Conservation (phyloP, 92 coral and sea anemone species). For the Desmophyllum pertusum region DNA sequence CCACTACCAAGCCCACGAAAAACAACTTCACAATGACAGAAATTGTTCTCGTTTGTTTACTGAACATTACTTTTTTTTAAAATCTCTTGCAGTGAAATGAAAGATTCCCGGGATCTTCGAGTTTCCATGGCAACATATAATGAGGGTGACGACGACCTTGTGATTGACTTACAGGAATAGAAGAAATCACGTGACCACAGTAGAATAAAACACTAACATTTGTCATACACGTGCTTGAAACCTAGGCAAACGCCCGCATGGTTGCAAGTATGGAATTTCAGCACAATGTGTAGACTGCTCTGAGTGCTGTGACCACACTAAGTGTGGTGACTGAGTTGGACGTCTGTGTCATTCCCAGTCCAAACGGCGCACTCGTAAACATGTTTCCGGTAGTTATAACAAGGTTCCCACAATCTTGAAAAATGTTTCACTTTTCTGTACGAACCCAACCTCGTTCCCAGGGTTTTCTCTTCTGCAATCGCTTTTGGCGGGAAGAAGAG, state of each 20-base stretch:
- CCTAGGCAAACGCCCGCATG: too few species aligned
- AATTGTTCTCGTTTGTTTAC: background rate
- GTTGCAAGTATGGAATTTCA: too few species aligned
- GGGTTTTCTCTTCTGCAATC: too few species aligned
- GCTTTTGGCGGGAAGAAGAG: too few species aligned
- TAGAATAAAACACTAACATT: background rate
- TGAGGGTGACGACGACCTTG: conserved; percentile 97
- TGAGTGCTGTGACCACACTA: too few species aligned
- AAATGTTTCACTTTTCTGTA: too few species aligned
- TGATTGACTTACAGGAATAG: conserved; percentile 91
- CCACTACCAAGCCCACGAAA: too few species aligned
- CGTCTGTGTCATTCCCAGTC: background rate
- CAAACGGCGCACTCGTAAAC: background rate
- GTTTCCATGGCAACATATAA: conserved; percentile 95
- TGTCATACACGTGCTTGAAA: background rate
- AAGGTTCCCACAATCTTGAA: too few species aligned
- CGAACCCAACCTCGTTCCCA: too few species aligned
- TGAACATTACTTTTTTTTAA: background rate
- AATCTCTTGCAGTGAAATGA: conserved; percentile 82
- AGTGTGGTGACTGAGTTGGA: too few species aligned
- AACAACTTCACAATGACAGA: background rate
- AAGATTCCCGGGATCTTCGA: conserved; percentile 94
- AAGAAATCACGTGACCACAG: background rate
- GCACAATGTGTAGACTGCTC: too few species aligned
- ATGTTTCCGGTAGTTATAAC: background rate